These are phyloP conservation scores for Nyctalus aviator DNA, from an alignment of 2,797 vertebrate species.

Conservation along the genomic window DNA sequence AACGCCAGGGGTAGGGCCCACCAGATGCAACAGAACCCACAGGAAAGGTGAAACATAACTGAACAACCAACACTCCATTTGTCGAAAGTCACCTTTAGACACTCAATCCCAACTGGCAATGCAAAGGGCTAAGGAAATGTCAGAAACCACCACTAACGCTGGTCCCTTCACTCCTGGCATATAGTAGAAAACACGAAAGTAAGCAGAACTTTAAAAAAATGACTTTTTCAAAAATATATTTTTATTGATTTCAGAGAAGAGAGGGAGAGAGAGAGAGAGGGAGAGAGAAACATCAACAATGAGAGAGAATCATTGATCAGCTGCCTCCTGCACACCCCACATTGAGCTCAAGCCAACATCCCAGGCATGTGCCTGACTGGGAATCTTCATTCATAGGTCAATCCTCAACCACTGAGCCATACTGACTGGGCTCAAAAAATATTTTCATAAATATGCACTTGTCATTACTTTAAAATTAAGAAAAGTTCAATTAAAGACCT, in stretches of 20 bases:
- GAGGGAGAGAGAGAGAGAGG: too few species aligned
- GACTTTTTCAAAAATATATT: not conserved
- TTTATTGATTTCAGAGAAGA: too few species aligned
- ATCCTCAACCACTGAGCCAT: too few species aligned
- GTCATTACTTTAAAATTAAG: not conserved
- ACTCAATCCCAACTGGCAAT: not conserved
- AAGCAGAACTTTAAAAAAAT: not conserved
- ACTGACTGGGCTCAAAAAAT: not conserved
- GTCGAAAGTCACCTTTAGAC: conserved; percentile 16
- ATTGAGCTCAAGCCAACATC: too few species aligned
- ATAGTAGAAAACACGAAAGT: not conserved
- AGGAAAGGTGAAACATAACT: not conserved
- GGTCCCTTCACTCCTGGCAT: not conserved
- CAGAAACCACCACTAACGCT: not conserved
- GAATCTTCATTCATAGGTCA: too few species aligned
- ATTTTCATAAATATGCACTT: conserved; percentile 6
- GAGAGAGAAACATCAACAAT: too few species aligned
- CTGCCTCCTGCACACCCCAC: too few species aligned
- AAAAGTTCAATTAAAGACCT: not conserved
- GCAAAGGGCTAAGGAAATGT: not conserved
- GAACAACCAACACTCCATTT: not conserved
- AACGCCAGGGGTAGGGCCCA: not conserved
- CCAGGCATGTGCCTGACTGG: too few species aligned
- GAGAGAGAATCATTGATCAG: too few species aligned
- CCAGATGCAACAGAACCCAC: not conserved